Conservation (phyloP, 2,888 invertebrate genomes). For the Agrotis clavis region DNA sequence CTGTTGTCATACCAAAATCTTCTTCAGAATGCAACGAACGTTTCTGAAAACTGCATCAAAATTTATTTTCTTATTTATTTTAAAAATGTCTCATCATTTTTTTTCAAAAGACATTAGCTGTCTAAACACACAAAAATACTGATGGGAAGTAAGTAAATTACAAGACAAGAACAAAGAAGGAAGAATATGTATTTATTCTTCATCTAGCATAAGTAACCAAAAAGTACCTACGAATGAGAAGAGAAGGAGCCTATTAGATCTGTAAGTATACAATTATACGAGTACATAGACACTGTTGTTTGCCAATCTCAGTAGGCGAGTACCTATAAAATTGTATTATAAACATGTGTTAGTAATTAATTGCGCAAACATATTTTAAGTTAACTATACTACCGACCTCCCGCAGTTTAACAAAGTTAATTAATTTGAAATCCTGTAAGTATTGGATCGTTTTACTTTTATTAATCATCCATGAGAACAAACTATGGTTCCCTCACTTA, state of each 20-base stretch:
- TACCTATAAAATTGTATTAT: constrained; percentile 30
- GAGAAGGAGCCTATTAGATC: neutral
- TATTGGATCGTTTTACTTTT: neutral
- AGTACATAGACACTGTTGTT: neutral
- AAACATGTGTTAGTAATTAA: constrained; percentile 38
- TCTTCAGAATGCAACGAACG: neutral
- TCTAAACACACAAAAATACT: too few relatives aligned
- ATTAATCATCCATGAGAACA: constrained; percentile 10
- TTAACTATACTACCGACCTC: constrained; percentile 36
- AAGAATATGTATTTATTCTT: neutral
- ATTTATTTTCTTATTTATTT: too few relatives aligned
- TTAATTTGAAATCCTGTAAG: constrained; percentile 6
- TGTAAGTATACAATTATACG: neutral
- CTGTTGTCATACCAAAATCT: too few relatives aligned
- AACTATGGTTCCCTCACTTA: constrained; percentile 11
- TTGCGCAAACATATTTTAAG: constrained; percentile 4
- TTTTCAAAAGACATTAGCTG: too few relatives aligned
- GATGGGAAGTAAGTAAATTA: neutral
- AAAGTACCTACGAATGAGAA: neutral
- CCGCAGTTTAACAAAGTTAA: constrained; percentile 7
- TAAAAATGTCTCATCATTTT: too few relatives aligned
- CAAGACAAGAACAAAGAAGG: neutral
- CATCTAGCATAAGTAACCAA: neutral
- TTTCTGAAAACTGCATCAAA: too few relatives aligned
- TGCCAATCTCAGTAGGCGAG: constrained; percentile 23